Conservation (phyloP, 2,113 vertebrate genomes). For the Lichenostomus cassidix region DNA sequence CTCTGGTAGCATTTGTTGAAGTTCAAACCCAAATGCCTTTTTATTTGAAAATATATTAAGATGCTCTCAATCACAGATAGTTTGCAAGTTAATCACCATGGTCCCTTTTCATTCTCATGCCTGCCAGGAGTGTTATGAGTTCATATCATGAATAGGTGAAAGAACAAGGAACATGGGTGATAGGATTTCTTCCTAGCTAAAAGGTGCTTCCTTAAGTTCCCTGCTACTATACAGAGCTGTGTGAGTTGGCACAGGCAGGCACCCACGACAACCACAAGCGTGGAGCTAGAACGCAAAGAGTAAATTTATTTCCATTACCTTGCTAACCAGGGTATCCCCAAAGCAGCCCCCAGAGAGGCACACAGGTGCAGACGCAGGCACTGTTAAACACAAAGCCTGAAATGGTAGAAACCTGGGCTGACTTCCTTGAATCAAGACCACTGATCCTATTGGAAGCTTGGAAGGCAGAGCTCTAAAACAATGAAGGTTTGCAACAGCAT, state of each 20-base stretch:
- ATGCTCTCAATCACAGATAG: neutral
- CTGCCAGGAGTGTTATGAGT: neutral
- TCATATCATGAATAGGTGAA: neutral
- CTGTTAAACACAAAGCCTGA: neutral
- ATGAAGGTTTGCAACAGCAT: neutral
- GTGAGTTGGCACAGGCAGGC: neutral
- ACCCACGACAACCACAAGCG: neutral
- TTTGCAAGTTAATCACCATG: neutral
- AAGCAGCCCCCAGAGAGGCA: neutral
- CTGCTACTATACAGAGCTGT: neutral
- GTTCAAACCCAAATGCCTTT: neutral
- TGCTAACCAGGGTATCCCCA: fast-evolving
- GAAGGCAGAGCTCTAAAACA: neutral
- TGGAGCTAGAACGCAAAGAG: neutral
- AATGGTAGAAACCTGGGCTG: neutral
- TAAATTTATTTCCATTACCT: neutral
- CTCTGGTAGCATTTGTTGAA: neutral
- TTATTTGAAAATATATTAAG: neutral
- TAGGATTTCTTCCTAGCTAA: neutral
- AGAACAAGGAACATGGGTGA: neutral
- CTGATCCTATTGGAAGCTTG: neutral
- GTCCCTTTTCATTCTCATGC: neutral
- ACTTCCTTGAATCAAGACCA: neutral
- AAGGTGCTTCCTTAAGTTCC: neutral
- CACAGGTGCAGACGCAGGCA: neutral